Percentiles rank a stretch among this genome's conserved stretches.
Conservation (phyloP, 2,113 vertebrate species). For the Neopipo cinnamomea region DNA sequence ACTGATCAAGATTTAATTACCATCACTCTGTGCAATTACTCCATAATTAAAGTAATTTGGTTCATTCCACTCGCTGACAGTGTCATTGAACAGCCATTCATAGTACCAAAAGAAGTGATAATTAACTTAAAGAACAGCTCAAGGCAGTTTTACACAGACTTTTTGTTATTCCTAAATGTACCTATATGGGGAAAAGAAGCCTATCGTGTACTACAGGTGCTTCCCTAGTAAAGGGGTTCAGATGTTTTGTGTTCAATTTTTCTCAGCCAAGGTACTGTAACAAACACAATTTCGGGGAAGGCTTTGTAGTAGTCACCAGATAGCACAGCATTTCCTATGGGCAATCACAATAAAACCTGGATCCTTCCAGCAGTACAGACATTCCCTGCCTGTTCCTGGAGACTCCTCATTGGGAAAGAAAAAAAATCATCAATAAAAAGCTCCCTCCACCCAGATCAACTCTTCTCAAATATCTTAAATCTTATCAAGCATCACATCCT, state of each 20-base stretch:
- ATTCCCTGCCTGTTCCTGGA: neutral
- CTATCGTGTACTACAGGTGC: neutral
- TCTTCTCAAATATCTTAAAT: neutral
- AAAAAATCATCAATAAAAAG: neutral
- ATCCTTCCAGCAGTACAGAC: neutral
- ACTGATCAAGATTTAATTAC: constrained; percentile 99
- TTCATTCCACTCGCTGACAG: constrained; percentile 89
- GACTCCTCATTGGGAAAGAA: neutral
- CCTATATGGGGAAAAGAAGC: constrained; percentile 25
- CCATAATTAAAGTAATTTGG: constrained; percentile 99
- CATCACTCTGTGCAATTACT: constrained; percentile 95
- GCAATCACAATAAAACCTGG: neutral
- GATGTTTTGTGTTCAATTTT: neutral
- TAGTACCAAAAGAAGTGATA: constrained; percentile 81
- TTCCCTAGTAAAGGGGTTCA: neutral
- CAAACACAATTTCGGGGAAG: neutral
- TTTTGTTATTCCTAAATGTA: constrained; percentile 69
- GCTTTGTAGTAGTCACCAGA: neutral
- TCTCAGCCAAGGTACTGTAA: neutral
- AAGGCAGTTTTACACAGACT: constrained; percentile 72
- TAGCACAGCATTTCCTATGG: rapidly evolving
- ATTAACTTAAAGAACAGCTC: constrained; percentile 85
- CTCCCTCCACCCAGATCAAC: neutral
- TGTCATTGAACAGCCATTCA: constrained; percentile 87
- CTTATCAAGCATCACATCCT: neutral